These are phyloP conservation scores for Equus quagga DNA, from an alignment of 2,113 vertebrate species.

Conservation along the genomic window DNA sequence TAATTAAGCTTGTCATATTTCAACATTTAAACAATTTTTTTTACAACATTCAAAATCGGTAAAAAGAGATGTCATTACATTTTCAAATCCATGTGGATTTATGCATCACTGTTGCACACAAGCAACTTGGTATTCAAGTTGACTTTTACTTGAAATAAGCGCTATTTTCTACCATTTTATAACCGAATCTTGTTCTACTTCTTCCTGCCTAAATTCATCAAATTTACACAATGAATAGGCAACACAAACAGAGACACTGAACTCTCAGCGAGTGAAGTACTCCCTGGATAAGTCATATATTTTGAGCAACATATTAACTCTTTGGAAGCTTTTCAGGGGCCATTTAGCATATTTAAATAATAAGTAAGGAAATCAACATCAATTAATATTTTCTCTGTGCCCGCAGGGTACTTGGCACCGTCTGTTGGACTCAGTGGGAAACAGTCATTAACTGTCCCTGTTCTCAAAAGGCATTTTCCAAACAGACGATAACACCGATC, in stretches of 20 bases:
- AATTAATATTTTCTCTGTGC: conserved; percentile 75
- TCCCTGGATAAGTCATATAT: conserved; percentile 44
- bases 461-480: conserved; percentile 73
- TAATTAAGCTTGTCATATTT: not conserved
- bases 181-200: not conserved
- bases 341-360: conserved; percentile 74
- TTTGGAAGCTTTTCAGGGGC: conserved; percentile 68
- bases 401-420: conserved; percentile 68
- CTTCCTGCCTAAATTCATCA: not conserved
- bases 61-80: not conserved
- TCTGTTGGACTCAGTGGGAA: conserved; percentile 64
- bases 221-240: not conserved
- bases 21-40: not conserved
- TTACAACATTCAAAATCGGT: not conserved
- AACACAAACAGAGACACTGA: not conserved
- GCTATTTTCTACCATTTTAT: not conserved
- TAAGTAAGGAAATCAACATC: conserved; percentile 76
- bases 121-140: not conserved
- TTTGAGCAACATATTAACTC: conserved; percentile 55
- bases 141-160: not conserved
- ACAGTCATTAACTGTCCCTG: conserved; percentile 70
- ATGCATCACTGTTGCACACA: accelerated
- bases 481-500: conserved; percentile 34
- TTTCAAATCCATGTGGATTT: not conserved
- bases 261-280: not conserved